Evolutionary conservation across 2,797 vertebrate species (phyloP).

Genomic region (Mormyrops boulengeri): DNA sequence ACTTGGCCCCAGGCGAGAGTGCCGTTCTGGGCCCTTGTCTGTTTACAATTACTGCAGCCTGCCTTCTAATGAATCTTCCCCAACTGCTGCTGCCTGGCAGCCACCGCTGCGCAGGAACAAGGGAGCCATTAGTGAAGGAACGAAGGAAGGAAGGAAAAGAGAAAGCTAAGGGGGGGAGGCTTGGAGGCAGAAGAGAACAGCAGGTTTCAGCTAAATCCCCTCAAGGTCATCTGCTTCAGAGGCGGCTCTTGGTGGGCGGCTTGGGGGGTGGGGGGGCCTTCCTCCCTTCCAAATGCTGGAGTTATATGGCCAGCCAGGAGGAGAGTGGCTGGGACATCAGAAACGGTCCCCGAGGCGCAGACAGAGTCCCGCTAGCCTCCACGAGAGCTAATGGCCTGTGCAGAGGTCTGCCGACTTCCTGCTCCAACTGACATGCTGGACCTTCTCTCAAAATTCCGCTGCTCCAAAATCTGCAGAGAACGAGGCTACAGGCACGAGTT

Average conservation of each 20-base stretch:
- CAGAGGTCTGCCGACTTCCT: conserved; percentile 1
- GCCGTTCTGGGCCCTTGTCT: conserved; percentile 45
- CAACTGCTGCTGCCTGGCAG: conserved; percentile 72
- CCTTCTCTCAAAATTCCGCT: neutral
- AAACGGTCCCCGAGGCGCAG: neutral
- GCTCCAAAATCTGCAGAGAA: neutral
- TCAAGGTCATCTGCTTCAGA: conserved; percentile 52
- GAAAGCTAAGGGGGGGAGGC: conserved; percentile 67
- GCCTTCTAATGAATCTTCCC: conserved; percentile 75
- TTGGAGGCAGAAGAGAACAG: conserved; percentile 41
- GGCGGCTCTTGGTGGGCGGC: conserved; percentile 36
- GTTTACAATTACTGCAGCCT: conserved; percentile 73
- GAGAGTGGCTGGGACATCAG: neutral
- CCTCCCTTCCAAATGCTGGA: neutral
- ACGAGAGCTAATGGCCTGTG: neutral
- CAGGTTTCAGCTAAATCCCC: conserved; percentile 44
- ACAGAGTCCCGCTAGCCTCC: neutral
- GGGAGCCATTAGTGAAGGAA: conserved; percentile 74
- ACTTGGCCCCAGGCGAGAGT: conserved; percentile 43
- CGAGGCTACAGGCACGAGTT: neutral
- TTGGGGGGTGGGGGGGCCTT: neutral
- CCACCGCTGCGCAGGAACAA: conserved; percentile 73
- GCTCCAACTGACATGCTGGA: neutral
- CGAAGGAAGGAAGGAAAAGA: conserved; percentile 76
- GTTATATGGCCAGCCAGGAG: neutral